These are phyloP conservation scores for Panorpa germanica DNA, from an alignment of 2,888 invertebrate genomes.

Conservation along the genomic window DNA sequence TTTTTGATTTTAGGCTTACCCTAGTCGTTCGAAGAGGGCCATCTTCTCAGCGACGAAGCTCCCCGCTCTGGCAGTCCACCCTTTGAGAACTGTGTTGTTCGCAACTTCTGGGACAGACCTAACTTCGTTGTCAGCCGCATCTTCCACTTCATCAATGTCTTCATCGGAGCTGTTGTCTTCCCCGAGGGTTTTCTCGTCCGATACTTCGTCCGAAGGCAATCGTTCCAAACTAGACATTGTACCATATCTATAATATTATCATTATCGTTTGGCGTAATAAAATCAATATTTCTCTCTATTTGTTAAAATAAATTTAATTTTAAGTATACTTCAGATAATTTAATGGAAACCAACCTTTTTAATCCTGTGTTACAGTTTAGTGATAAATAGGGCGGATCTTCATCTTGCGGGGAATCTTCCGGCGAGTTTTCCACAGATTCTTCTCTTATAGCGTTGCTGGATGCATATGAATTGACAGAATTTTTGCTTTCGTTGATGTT, in stretches of 20 bases:
- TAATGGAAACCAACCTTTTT: slow-evolving; percentile 17
- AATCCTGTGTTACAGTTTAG: slow-evolving; percentile 30
- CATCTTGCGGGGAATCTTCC: slow-evolving; percentile 48
- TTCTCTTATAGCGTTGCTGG: too few species aligned
- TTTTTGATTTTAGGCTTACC: slow-evolving; percentile 35
- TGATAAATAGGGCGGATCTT: slow-evolving; percentile 55
- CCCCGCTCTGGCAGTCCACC: slow-evolving; percentile 66
- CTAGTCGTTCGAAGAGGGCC: slow-evolving; percentile 43
- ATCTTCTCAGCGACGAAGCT: slow-evolving; percentile 70
- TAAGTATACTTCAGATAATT: neutral
- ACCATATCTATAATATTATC: slow-evolving; percentile 34
- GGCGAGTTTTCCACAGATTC: slow-evolving; percentile 40
- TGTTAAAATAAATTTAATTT: neutral
- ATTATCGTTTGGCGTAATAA: slow-evolving; percentile 11
- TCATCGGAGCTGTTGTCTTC: slow-evolving; percentile 25
- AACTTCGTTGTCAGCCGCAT: slow-evolving; percentile 16
- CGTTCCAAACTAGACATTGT: slow-evolving; percentile 56
- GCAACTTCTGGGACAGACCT: slow-evolving; percentile 14
- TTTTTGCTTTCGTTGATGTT: slow-evolving; percentile 7
- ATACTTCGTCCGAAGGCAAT: slow-evolving; percentile 39
- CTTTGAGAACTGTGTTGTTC: slow-evolving; percentile 18
- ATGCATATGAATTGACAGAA: slow-evolving; percentile 9
- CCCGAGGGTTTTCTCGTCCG: slow-evolving; percentile 28
- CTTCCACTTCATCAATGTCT: slow-evolving; percentile 16
- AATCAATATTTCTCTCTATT: neutral